Conservation (phyloP, 1,140 invertebrate genomes). For the Drosophila tristis region DNA sequence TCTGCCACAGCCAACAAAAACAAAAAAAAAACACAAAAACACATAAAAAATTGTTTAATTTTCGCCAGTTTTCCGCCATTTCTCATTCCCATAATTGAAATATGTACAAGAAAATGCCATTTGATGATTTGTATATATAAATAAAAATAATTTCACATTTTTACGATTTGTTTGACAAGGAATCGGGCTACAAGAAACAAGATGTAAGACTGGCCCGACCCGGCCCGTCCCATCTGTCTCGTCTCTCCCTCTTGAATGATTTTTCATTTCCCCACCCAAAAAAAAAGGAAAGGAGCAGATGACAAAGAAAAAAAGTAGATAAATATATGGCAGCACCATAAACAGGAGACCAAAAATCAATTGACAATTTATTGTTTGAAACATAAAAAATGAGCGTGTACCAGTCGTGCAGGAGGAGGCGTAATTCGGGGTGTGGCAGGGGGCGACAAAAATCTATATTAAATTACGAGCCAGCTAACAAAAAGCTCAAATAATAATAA, state of each 20-base stretch:
- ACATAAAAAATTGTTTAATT: constrained; percentile 67
- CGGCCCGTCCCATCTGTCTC: neutral
- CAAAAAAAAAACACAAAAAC: constrained; percentile 14
- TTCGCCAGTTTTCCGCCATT: constrained; percentile 25
- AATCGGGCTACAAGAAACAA: constrained; percentile 16
- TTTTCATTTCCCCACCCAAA: constrained; percentile 48
- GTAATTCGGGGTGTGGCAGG: neutral
- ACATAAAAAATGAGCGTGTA: constrained; percentile 62
- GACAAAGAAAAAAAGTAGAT: constrained; percentile 41
- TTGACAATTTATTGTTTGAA: constrained; percentile 77
- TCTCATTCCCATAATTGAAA: constrained; percentile 62
- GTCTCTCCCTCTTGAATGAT: constrained; percentile 17
- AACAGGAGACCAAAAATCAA: constrained; percentile 78
- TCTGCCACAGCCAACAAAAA: constrained; percentile 16
- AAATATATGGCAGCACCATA: constrained; percentile 63
- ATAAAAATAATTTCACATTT: constrained; percentile 53
- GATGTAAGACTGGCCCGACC: constrained; percentile 16
- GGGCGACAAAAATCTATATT: constrained; percentile 70
- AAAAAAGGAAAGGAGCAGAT: constrained; percentile 2
- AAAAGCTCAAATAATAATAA: constrained; percentile 77
- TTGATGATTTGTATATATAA: constrained; percentile 54
- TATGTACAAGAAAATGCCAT: constrained; percentile 62
- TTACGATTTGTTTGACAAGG: constrained; percentile 77
- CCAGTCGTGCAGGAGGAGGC: neutral
- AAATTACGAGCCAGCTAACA: constrained; percentile 70